Conservation (phyloP, 2,888 invertebrate species). For the Epistrophella euchroma region DNA sequence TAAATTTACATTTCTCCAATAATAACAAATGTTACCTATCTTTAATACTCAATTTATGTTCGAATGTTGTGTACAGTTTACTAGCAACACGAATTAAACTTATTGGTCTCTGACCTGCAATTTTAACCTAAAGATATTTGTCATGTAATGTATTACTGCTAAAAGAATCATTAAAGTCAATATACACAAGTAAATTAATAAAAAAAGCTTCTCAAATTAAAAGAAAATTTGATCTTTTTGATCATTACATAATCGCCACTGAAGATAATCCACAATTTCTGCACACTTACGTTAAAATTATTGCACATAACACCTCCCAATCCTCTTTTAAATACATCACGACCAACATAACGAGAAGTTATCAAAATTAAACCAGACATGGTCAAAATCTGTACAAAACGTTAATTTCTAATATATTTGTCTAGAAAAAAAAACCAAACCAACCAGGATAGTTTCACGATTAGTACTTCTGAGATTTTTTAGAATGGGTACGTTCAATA, state of each 20-base stretch:
- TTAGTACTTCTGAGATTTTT: too few relatives aligned
- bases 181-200: accelerated
- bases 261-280: neutral
- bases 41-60: neutral
- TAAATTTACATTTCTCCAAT: neutral
- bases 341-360: slow-evolving; percentile 83
- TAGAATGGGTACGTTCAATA: too few relatives aligned
- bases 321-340: slow-evolving; percentile 81
- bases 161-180: neutral
- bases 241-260: slow-evolving; percentile 76
- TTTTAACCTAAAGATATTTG: neutral
- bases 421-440: neutral
- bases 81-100: neutral
- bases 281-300: neutral
- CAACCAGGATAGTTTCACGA: too few relatives aligned
- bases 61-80: neutral
- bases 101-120: neutral
- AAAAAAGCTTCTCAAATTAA: neutral
- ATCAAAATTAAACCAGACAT: slow-evolving; percentile 85
- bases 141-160: slow-evolving; percentile 1
- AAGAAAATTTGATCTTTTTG: slow-evolving; percentile 60
- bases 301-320: slow-evolving; percentile 77
- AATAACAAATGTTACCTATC: neutral
- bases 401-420: neutral
- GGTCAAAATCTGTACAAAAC: neutral